Conservation (phyloP, 2,888 invertebrate species). For the Tinea pellionella region DNA sequence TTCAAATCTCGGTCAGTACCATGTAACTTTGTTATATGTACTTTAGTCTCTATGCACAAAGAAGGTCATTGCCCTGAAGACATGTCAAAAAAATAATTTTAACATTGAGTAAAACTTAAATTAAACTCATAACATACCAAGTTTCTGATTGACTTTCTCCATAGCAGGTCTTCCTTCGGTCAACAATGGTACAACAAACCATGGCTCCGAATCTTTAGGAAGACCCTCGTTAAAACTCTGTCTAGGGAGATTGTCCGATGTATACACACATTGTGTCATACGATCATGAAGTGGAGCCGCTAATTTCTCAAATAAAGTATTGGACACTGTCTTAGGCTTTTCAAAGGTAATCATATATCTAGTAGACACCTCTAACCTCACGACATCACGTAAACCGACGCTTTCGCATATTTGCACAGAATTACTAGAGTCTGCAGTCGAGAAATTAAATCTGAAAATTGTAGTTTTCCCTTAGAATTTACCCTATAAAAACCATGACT, state of each 20-base stretch:
- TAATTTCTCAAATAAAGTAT: slow-evolving; percentile 50
- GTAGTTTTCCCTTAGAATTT: no score
- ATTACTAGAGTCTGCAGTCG: slow-evolving; percentile 96
- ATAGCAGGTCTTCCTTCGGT: slow-evolving; percentile 82
- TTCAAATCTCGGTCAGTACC: no score
- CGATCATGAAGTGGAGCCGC: slow-evolving; percentile 82
- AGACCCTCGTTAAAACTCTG: slow-evolving; percentile 76
- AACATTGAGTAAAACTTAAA: no score
- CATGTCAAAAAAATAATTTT: no score
- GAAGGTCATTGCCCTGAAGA: no score
- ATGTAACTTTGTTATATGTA: no score
- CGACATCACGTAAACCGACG: slow-evolving; percentile 79
- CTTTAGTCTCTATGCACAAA: no score
- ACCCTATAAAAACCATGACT: no score
- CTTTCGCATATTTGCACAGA: slow-evolving; percentile 94
- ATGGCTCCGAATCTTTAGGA: slow-evolving; percentile 73
- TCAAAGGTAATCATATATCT: slow-evolving; percentile 76
- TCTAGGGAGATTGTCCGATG: slow-evolving; percentile 71
- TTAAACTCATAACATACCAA: slow-evolving; percentile 61
- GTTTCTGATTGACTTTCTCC: slow-evolving; percentile 80
- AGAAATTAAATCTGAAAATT: slow-evolving; percentile 84
- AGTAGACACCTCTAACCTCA: slow-evolving; percentile 84
- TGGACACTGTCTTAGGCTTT: slow-evolving; percentile 37
- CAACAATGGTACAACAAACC: slow-evolving; percentile 88
- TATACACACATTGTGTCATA: slow-evolving; percentile 94